phyloP scores from a whole-genome alignment of 64 coral and sea anemone genomes.

The Dendrophyllia cribrosa region DNA sequence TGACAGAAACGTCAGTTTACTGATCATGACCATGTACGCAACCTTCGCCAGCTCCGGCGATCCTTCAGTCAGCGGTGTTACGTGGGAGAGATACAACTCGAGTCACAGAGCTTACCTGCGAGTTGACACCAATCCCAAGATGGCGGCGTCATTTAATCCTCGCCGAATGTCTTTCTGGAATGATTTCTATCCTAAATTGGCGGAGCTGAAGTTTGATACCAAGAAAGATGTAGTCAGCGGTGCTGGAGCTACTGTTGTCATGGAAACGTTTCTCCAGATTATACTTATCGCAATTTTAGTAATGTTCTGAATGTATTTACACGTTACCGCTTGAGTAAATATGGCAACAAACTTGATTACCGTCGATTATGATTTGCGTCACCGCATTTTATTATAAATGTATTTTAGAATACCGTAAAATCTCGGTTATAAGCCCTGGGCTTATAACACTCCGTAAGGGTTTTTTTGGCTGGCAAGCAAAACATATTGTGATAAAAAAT shows the following conservation, averaged over 20 bases:
- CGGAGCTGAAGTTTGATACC: background rate
- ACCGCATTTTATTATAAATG: too few relatives aligned
- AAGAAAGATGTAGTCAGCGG: background rate
- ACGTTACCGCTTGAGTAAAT: too few relatives aligned
- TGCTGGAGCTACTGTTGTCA: background rate
- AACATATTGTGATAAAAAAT: too few relatives aligned
- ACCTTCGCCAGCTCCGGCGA: background rate
- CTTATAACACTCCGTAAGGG: too few relatives aligned
- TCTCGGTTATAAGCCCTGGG: too few relatives aligned
- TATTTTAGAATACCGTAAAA: too few relatives aligned
- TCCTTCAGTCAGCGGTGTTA: background rate
- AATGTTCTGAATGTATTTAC: background rate
- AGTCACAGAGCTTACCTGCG: background rate
- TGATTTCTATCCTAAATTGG: background rate
- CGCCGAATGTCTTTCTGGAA: constrained; percentile 43
- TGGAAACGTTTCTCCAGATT: background rate
- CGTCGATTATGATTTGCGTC: too few relatives aligned
- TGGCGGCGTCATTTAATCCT: background rate
- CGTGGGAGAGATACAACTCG: constrained; percentile 8
- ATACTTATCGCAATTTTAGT: background rate
- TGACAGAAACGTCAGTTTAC: constrained; percentile 19
- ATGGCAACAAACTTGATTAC: too few relatives aligned
- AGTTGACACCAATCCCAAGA: background rate
- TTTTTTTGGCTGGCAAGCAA: too few relatives aligned
- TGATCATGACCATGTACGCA: background rate